Evolutionary conservation across 2,888 invertebrate genomes (phyloP), one percentile per base, ranked within the genome.

Genomic region (Chaetogeoica ovagalla): DNA sequence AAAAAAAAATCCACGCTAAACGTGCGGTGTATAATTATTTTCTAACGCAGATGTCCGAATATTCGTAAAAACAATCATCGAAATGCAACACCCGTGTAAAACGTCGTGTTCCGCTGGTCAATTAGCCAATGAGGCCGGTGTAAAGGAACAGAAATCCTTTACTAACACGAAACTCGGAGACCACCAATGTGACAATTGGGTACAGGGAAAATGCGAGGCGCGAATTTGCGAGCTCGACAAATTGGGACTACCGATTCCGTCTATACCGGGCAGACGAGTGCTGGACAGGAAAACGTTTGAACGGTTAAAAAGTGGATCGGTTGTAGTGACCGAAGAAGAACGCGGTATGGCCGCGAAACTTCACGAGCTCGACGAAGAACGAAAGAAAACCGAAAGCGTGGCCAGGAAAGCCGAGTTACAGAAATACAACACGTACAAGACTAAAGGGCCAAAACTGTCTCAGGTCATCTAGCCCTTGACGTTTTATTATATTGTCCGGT

Each of bases 381-480:
- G 60, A 5, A 37, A 69, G 11, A 48, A 69, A 9, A 17, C 11
- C 6, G 77, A 77, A 15, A 52, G 62, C 11, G 62, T 11, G 6
- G 21, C 60, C 0, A 69, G 77, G 13, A 77, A 52, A 21, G 30
- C 23, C 37, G 15, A 60, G 2, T 23, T 69, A 8, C 69, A 30
- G 19, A 60, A 62, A 48, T 62, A 70, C 21, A 23, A 52, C 37
- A 21, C 8, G 39, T 52, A 39, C 21, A 23, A n/a, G 19, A 69
- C 60, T 1, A 77, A 77, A 69, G 77, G 69, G 0, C 23, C 57
- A 30, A 77, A 62, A 77, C 60, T 77, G 4, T 17, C 52, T 48
- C n/a, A 69, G 60, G 77, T 77, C 5, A 65, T 30, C n/a, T 19
- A 19, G 3, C 55, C 52, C 11, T 52, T 5, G 52, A 52, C 52